Conservation (phyloP, 92 coral and sea anemone species). For the Porites lobata region DNA sequence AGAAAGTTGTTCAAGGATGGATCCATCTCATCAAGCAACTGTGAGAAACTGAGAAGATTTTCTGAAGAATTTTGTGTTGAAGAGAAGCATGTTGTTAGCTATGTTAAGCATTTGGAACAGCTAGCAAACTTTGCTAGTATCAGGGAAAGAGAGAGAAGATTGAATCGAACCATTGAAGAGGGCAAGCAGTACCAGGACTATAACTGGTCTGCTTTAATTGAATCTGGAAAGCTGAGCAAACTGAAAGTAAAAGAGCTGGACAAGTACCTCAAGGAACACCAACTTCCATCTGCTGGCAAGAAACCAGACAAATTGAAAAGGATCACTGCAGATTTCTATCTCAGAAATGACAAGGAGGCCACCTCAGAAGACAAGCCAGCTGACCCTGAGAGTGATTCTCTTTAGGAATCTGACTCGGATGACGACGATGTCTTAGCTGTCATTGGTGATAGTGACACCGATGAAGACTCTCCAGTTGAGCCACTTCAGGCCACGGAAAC, state of each 20-base stretch:
- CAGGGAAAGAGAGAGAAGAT: slow-evolving; percentile 31
- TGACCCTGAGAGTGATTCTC: slow-evolving; percentile 12
- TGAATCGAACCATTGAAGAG: slow-evolving; percentile 33
- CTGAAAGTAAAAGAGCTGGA: slow-evolving; percentile 40
- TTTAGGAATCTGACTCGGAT: slow-evolving; percentile 35
- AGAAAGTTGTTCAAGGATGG: slow-evolving; percentile 55
- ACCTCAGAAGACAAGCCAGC: slow-evolving; percentile 23
- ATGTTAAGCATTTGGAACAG: slow-evolving; percentile 34
- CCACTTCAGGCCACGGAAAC: no score
- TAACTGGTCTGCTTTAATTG: slow-evolving; percentile 34
- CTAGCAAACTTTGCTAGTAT: slow-evolving; percentile 31
- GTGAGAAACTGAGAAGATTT: slow-evolving; percentile 20
- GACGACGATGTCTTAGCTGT: slow-evolving; percentile 30
- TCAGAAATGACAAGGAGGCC: slow-evolving; percentile 14
- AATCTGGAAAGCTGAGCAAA: slow-evolving; percentile 31
- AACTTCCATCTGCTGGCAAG: slow-evolving; percentile 18
- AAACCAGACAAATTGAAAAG: slow-evolving; percentile 42
- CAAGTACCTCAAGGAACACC: slow-evolving; percentile 34
- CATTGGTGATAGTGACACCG: slow-evolving; percentile 16
- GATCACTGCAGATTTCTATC: slow-evolving; percentile 40
- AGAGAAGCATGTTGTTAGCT: slow-evolving; percentile 44
- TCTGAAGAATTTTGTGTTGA: slow-evolving; percentile 49
- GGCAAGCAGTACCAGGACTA: slow-evolving; percentile 36
- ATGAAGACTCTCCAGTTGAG: neutral
- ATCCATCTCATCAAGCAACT: slow-evolving; percentile 48